Conservation (phyloP, 2,797 vertebrate species). For the Okamejei kenojei region DNA sequence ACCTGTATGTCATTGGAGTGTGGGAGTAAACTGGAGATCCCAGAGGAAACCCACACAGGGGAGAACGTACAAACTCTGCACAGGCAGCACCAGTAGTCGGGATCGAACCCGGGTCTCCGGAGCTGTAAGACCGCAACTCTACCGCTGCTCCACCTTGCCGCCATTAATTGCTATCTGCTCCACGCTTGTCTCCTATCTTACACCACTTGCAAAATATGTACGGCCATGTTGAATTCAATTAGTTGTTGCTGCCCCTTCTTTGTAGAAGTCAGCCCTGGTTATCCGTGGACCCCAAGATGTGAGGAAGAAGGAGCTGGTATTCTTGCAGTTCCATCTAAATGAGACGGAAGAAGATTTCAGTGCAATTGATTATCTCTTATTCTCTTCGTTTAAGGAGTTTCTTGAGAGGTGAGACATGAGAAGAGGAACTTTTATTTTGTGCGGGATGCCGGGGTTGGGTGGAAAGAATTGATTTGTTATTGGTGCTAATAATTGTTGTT, state of each 20-base stretch:
- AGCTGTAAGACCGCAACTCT: no score
- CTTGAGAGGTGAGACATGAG: slow-evolving; percentile 63
- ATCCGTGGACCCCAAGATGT: slow-evolving; percentile 83
- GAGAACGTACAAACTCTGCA: no score
- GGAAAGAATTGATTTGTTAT: background rate
- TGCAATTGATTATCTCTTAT: slow-evolving; percentile 88
- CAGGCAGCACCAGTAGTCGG: no score
- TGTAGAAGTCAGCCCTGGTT: slow-evolving; percentile 75
- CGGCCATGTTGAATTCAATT: background rate
- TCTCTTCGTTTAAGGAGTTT: slow-evolving; percentile 78
- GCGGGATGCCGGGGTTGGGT: background rate
- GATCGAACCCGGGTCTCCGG: no score
- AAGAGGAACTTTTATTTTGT: background rate
- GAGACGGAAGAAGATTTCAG: slow-evolving; percentile 87
- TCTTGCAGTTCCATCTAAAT: slow-evolving; percentile 87
- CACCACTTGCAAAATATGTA: background rate
- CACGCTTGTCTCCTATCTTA: background rate
- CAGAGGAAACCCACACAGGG: no score
- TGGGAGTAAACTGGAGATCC: no score
- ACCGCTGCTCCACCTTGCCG: no score
- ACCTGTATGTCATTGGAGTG: no score
- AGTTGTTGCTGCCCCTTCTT: slow-evolving; percentile 38
- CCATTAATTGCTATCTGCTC: background rate
- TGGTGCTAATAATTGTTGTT: background rate
- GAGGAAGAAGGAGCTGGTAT: slow-evolving; percentile 79